Conservation (phyloP, 2,888 invertebrate genomes). For the Dicyrtoma fusca region DNA sequence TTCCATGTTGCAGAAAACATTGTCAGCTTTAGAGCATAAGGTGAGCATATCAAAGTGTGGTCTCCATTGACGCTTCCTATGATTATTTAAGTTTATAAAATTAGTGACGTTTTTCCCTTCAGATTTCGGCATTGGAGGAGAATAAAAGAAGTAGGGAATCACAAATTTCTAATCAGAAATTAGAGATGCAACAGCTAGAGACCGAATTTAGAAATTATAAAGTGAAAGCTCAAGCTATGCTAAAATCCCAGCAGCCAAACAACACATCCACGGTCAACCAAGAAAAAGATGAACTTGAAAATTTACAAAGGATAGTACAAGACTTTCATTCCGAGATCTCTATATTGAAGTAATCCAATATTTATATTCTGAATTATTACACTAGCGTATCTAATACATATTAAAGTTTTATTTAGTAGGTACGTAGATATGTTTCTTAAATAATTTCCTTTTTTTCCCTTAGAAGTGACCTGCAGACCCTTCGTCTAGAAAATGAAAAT, state of each 20-base stretch:
- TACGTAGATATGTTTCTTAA: neutral
- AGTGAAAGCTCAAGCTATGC: constrained; percentile 54
- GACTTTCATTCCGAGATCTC: constrained; percentile 55
- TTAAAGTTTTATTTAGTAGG: no score
- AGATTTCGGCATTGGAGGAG: constrained; percentile 54
- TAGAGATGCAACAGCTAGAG: constrained; percentile 55
- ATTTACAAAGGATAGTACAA: constrained; percentile 54
- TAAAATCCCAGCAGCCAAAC: constrained; percentile 52
- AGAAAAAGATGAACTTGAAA: constrained; percentile 53
- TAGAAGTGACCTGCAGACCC: constrained; percentile 52
- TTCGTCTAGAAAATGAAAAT: constrained; percentile 54
- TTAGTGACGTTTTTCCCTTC: constrained; percentile 16
- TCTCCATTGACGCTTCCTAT: neutral
- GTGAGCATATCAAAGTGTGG: no score
- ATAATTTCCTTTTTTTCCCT: constrained; percentile 2
- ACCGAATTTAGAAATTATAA: constrained; percentile 53
- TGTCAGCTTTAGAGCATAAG: constrained; percentile 50
- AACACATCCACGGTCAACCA: neutral
- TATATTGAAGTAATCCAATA: constrained; percentile 49
- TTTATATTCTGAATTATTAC: no score
- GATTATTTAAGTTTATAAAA: neutral
- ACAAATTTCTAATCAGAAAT: constrained; percentile 52
- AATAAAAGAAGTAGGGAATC: constrained; percentile 53
- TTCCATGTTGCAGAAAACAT: constrained; percentile 42
- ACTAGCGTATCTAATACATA: neutral